Evolutionary conservation across 2,797 vertebrate genomes (phyloP).

Genomic region (Neosilurus mollespiculum): DNA sequence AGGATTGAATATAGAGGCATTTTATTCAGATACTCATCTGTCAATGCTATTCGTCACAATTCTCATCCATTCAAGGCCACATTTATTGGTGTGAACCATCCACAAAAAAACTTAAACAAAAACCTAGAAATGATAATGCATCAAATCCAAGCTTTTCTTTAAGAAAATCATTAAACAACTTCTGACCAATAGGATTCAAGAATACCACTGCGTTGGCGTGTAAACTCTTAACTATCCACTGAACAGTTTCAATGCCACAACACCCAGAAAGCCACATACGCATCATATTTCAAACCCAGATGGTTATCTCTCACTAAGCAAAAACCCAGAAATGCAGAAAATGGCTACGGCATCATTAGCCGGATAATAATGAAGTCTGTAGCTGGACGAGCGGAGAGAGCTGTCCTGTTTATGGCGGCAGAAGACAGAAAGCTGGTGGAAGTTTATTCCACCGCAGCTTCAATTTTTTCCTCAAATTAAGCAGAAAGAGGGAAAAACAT

Average conservation of each 20-base stretch:
- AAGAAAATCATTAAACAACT: background rate
- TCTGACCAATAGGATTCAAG: background rate
- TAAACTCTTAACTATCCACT: background rate
- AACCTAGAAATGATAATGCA: background rate
- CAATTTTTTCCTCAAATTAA: constrained; percentile 31
- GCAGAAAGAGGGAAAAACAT: constrained; percentile 36
- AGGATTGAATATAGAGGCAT: no score
- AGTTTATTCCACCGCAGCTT: constrained; percentile 9
- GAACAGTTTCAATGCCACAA: background rate
- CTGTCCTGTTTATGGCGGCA: background rate
- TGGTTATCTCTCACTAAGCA: constrained; percentile 24
- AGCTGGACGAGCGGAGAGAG: background rate
- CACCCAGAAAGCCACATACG: background rate
- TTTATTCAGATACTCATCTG: no score
- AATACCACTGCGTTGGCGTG: background rate
- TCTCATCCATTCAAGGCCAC: background rate
- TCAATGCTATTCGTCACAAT: no score
- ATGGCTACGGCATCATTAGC: constrained; percentile 17
- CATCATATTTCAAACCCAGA: constrained; percentile 20
- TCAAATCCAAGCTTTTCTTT: background rate
- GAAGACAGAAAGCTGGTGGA: background rate
- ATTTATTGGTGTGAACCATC: background rate
- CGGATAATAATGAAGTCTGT: background rate
- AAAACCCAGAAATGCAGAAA: constrained; percentile 21
- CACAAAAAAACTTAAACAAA: background rate